phyloP scores from a whole-genome alignment of 2,113 vertebrate species.

The Burhinus oedicnemus region DNA sequence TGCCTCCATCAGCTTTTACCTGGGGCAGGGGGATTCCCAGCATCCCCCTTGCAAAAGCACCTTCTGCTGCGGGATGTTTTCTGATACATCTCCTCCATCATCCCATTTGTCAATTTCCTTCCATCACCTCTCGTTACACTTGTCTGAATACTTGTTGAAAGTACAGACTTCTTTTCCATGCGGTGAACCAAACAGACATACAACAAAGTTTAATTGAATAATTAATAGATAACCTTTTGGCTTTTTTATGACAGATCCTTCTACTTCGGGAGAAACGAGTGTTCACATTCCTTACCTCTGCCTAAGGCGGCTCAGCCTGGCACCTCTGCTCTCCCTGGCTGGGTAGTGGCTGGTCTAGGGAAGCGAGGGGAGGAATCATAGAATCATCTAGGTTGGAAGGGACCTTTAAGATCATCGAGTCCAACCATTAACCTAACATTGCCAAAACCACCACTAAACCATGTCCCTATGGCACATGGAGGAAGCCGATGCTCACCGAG shows the following conservation, averaged over 20 bases:
- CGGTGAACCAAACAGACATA: rapidly evolving
- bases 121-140: background rate
- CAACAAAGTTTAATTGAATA: background rate
- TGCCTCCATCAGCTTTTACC: background rate
- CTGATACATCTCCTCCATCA: background rate
- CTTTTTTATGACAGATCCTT: background rate
- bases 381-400: background rate
- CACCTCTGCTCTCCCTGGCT: background rate
- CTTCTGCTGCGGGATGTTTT: background rate
- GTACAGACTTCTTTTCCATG: background rate
- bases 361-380: background rate
- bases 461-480: background rate
- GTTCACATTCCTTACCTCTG: background rate
- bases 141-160: background rate
- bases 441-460: background rate
- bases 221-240: background rate
- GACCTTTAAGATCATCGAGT: background rate
- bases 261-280: background rate
- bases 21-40: background rate
- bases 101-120: background rate
- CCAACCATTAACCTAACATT: background rate
- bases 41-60: background rate
- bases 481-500: background rate
- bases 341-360: background rate
- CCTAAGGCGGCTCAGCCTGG: background rate